Evolutionary conservation across 2,888 invertebrate species (phyloP).

Genomic region (Archips crataeganus): DNA sequence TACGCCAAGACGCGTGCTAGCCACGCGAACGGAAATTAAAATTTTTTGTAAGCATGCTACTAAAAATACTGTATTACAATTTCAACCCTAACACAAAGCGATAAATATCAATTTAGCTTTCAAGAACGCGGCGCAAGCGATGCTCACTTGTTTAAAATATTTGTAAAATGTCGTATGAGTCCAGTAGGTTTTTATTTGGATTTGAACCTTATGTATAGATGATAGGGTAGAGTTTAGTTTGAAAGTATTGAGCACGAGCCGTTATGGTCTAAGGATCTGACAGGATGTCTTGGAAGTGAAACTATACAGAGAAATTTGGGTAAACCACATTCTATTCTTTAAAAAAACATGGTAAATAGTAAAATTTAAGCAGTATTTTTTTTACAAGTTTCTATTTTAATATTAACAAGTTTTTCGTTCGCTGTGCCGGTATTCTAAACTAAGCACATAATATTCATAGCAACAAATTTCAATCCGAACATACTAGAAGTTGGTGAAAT

Average conservation of each 20-base stretch:
- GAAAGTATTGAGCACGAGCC: slow-evolving; percentile 2
- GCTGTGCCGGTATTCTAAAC: too few species aligned
- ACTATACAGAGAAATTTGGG: neutral
- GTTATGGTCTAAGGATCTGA: slow-evolving; percentile 1
- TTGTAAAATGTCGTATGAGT: neutral
- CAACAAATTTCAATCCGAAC: too few species aligned
- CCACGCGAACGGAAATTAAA: slow-evolving; percentile 17
- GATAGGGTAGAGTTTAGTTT: neutral
- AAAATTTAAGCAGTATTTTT: too few species aligned
- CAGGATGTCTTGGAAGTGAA: slow-evolving; percentile 25
- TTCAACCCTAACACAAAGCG: slow-evolving; percentile 1
- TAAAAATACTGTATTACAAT: neutral
- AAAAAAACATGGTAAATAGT: slow-evolving; percentile 47
- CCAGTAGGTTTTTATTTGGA: neutral
- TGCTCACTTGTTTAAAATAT: neutral
- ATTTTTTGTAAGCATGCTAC: neutral
- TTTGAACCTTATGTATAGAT: neutral
- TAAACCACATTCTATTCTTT: neutral
- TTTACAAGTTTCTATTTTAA: too few species aligned
- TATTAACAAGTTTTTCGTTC: too few species aligned
- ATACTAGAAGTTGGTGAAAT: too few species aligned
- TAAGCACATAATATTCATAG: too few species aligned
- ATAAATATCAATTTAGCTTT: neutral
- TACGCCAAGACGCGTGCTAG: slow-evolving; percentile 16
- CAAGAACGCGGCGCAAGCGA: neutral